Percentiles rank a stretch among this genome's conserved stretches.
Evolutionary conservation across 2,113 vertebrate genomes (phyloP).

Genomic region (Pipa parva): DNA sequence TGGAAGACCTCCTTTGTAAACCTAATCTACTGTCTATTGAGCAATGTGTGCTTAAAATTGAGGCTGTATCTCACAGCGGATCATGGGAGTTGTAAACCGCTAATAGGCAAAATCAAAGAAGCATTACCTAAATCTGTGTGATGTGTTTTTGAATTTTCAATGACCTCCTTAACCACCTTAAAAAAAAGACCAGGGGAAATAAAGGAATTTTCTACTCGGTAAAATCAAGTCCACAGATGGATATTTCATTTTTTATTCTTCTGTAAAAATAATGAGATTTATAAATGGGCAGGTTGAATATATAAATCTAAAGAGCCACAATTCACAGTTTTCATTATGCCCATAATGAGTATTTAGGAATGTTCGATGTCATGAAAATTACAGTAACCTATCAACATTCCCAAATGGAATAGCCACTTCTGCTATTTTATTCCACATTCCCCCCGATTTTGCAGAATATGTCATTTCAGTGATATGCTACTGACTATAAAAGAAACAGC

Average conservation of each 20-base stretch:
- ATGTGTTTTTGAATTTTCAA: no score
- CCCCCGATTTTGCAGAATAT: slow-evolving; percentile 60
- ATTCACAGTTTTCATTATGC: not conserved
- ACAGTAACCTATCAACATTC: slow-evolving; percentile 3
- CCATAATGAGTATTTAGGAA: slow-evolving; percentile 12
- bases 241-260: not conserved
- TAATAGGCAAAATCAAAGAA: no score
- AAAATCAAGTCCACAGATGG: no score
- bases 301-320: not conserved
- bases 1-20: no score
- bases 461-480: slow-evolving; percentile 66
- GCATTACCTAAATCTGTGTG: no score
- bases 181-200: no score
- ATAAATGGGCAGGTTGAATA: not conserved
- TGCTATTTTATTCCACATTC: slow-evolving; percentile 54
- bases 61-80: no score
- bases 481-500: slow-evolving; percentile 74
- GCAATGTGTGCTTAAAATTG: no score
- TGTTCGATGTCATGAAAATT: slow-evolving; percentile 13
- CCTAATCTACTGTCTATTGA: no score
- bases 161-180: no score
- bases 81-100: no score
- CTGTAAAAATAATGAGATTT: not conserved
- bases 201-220: no score
- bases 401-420: slow-evolving; percentile 43